phyloP scores from a whole-genome alignment of 1,140 invertebrate species.

The Stegodyphus dumicola region DNA sequence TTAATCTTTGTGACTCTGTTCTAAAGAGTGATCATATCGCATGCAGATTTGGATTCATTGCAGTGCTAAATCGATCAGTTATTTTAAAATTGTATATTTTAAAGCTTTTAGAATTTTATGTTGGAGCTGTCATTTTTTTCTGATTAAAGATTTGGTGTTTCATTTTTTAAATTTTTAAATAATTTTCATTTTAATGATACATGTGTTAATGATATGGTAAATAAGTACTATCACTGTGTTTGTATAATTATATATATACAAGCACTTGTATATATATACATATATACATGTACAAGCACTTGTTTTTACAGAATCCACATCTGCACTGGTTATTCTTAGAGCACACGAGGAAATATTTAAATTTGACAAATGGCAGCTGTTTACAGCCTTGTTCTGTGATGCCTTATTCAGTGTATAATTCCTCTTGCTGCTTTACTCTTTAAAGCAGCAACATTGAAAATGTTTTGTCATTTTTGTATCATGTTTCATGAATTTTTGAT shows the following conservation, averaged over 20 bases:
- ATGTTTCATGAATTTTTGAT: slow-evolving; percentile 31
- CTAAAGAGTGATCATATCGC: neutral
- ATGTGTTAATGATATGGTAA: neutral
- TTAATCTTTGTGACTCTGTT: neutral
- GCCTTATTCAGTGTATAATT: slow-evolving; percentile 48
- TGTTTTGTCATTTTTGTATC: slow-evolving; percentile 44
- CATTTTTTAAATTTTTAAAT: too few species aligned
- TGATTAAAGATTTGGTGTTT: neutral
- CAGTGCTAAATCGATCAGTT: neutral
- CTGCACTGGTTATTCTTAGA: neutral
- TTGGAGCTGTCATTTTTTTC: neutral
- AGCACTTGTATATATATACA: neutral
- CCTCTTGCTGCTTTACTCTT: neutral
- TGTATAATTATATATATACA: neutral
- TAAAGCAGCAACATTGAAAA: neutral
- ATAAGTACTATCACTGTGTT: neutral
- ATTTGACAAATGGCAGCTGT: slow-evolving; percentile 29
- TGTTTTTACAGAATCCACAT: neutral
- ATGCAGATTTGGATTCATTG: neutral
- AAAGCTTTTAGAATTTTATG: neutral
- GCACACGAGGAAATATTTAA: neutral
- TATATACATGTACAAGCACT: neutral
- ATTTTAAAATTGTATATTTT: neutral
- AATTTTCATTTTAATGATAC: neutral
- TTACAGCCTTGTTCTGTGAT: slow-evolving; percentile 57